Base-by-base conservation (phyloP, 2,888 invertebrate species). In the Drosophila neonasuta region DNA sequence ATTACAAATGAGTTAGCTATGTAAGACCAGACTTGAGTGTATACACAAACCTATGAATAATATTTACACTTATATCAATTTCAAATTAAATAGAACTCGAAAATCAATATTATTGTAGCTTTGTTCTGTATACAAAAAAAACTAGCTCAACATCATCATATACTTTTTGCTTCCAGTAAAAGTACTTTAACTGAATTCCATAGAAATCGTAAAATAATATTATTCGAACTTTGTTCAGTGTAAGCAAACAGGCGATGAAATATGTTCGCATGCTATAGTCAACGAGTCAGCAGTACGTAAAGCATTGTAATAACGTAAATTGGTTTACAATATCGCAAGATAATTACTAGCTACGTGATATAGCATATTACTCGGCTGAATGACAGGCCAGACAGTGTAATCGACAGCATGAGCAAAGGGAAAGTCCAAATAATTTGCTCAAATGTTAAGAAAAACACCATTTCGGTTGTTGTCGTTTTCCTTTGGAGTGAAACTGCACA, bases 401-500 rank as follows among this genome's bases (percentile, higher is more conserved):
- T 66, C 48, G 56, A 36, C 52, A 29, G 42, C 6, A 9, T 9
- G 46, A 42, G 63, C 57, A 74, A 64, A 72, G 20, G 59, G 59
- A 44, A 59, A 59, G 52, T 10, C 1, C 17, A 20, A 36, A 30
- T 34, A 60, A 46, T 55, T 68, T 29, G 39, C 41, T 34, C 36
- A 11, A 34, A n/a, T 29, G 54, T 34, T 5, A 55, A 58, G 50
- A 41, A 73, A 72, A 62, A 56, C 15, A 34, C 15, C 15, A 62
- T 45, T 55, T 66, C 39, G 17, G 39, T 48, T 24, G 6, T 13
- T 44, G 24, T 49, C 32, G 41, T 36, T 51, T 42, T 56, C 50
- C 49, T 41, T 17, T 66, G 11, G 52, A 29, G 29, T 8, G 61
- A 4, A 69, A 68, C 58, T 74, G 58, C 58, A 71, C 32, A 36